A percentile compares a stretch with the other conserved stretches of the same genome.
phyloP scores from a whole-genome alignment of 2,888 invertebrate genomes.

The Spodoptera picta region DNA sequence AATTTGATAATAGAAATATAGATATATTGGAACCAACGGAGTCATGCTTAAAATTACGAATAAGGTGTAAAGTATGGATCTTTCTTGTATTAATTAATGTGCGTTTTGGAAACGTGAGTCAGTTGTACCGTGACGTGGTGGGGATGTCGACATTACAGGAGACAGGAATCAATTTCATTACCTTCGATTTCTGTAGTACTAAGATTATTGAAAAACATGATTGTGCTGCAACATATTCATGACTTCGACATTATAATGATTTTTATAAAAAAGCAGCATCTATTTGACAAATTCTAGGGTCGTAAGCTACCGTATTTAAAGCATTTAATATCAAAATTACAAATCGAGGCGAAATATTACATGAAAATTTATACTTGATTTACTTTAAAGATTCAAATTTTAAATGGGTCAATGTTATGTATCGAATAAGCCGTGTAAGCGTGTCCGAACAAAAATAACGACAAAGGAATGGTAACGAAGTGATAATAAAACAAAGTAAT shows the following conservation, averaged over 20 bases:
- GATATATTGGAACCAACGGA: constrained; percentile 69
- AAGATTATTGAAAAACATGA: constrained; percentile 50
- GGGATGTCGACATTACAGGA: constrained; percentile 12
- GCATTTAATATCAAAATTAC: constrained; percentile 46
- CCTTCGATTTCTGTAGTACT: constrained; percentile 42
- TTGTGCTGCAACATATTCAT: constrained; percentile 57
- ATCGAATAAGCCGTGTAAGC: constrained; percentile 79
- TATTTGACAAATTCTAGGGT: constrained; percentile 34
- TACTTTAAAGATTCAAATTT: constrained; percentile 43
- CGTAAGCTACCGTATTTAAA: constrained; percentile 46
- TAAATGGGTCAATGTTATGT: constrained; percentile 53
- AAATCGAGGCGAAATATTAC: constrained; percentile 35
- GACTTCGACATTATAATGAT: constrained; percentile 47
- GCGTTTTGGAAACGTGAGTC: constrained; percentile 49
- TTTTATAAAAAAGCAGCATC: constrained; percentile 47
- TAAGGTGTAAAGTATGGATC: constrained; percentile 45
- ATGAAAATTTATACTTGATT: constrained; percentile 38
- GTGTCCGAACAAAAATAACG: constrained; percentile 61
- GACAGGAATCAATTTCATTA: constrained; percentile 29
- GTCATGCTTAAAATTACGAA: constrained; percentile 67
- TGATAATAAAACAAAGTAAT: constrained; percentile 55
- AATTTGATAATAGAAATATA: background rate
- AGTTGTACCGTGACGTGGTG: constrained; percentile 41
- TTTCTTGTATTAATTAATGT: constrained; percentile 50
- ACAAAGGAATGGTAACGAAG: constrained; percentile 52